These are phyloP conservation scores for Amiota mariae DNA, from an alignment of 2,888 invertebrate species.

Conservation along the genomic window DNA sequence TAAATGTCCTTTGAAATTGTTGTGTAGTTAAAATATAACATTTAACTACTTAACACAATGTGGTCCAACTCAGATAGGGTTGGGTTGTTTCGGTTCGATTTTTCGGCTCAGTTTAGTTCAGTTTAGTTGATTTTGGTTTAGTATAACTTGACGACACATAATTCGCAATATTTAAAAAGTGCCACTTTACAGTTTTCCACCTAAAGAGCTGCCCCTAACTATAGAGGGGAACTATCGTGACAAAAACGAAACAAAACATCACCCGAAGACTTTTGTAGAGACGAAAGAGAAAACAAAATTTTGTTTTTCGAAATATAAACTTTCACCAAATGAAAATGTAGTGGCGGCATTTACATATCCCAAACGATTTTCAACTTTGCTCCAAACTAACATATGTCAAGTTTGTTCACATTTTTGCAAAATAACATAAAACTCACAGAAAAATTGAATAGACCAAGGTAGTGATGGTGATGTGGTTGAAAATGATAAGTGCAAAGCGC, in stretches of 20 bases:
- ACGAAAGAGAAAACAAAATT: background rate
- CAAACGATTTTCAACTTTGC: constrained; percentile 33
- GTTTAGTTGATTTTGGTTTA: constrained; percentile 4
- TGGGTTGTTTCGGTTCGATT: too few relatives aligned
- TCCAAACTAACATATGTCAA: constrained; percentile 29
- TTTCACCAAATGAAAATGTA: constrained; percentile 8
- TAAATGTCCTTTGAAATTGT: too few relatives aligned
- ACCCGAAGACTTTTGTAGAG: background rate
- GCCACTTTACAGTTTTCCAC: constrained; percentile 38
- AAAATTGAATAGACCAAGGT: background rate
- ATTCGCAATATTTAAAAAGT: constrained; percentile 58
- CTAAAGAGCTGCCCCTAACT: background rate
- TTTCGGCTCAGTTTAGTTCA: too few relatives aligned
- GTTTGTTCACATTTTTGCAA: constrained; percentile 22
- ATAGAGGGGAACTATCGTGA: background rate
- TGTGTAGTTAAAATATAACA: too few relatives aligned
- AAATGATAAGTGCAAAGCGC: constrained; percentile 47
- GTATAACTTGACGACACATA: background rate
- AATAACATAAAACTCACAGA: constrained; percentile 8
- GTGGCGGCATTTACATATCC: constrained; percentile 13
- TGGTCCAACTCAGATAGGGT: constrained; percentile 11
- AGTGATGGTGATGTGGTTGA: constrained; percentile 33
- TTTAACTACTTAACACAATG: background rate
- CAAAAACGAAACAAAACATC: constrained; percentile 14
- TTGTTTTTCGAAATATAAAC: constrained; percentile 7